A percentile compares a stretch with the other conserved stretches of the same genome.
phyloP scores from a whole-genome alignment of 2,797 vertebrate genomes.

The Coreius guichenoti region DNA sequence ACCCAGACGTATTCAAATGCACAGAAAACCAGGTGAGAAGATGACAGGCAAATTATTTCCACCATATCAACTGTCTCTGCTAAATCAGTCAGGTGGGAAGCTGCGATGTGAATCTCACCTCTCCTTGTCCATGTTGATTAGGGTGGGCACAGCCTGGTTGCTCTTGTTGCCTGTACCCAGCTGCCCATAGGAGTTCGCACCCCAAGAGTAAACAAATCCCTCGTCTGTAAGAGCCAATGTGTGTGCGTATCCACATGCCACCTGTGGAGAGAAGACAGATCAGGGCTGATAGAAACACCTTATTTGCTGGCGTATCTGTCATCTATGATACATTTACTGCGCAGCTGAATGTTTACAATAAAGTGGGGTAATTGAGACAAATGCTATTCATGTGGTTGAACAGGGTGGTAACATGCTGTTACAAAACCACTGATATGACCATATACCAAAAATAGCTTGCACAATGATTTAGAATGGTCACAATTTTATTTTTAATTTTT shows the following conservation, averaged over 20 bases:
- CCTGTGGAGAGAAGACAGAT: constrained; percentile 72
- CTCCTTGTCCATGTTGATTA: constrained; percentile 91
- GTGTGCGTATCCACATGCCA: constrained; percentile 96
- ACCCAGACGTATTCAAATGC: not conserved
- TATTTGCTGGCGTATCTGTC: not conserved
- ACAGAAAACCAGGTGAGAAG: not conserved
- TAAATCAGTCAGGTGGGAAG: not conserved
- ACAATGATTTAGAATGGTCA: not conserved
- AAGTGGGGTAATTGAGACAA: not conserved
- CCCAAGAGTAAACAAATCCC: constrained; percentile 94
- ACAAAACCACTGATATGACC: not conserved
- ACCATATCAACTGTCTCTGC: not conserved
- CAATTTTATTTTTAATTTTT: not conserved
- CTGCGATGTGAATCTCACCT: constrained; percentile 78
- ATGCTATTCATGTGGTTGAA: not conserved
- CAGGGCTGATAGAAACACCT: not conserved
- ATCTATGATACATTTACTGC: too few species aligned
- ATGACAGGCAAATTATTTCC: constrained; percentile 1
- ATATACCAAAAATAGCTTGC: not conserved
- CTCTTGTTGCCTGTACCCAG: constrained; percentile 97
- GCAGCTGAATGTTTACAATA: not conserved
- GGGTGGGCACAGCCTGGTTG: constrained; percentile 91
- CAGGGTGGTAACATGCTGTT: not conserved
- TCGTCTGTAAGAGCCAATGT: constrained; percentile 95
- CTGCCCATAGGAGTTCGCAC: constrained; percentile 97